Evolutionary conservation across 1,140 invertebrate species (phyloP).

Genomic region (Drosophila paulistorum): DNA sequence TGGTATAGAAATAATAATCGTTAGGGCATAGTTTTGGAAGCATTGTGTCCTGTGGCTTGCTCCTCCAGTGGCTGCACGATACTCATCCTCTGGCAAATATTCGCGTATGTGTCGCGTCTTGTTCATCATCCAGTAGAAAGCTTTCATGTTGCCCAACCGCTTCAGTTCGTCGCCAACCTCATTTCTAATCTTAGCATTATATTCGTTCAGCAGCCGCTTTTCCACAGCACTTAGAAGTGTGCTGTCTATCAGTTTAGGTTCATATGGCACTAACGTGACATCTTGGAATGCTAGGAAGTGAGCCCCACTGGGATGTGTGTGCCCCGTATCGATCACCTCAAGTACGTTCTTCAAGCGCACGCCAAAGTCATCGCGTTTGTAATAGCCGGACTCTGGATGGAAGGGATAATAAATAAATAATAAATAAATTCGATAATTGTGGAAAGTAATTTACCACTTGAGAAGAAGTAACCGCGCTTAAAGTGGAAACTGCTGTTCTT

Average conservation of each 20-base stretch:
- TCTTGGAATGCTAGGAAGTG: conserved; percentile 90
- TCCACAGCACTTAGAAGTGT: conserved; percentile 89
- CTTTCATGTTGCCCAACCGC: conserved; percentile 86
- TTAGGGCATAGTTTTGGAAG: conserved; percentile 22
- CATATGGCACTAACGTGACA: conserved; percentile 95
- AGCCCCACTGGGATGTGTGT: conserved; percentile 83
- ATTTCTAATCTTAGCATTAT: conserved; percentile 88
- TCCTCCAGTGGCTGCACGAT: conserved; percentile 58
- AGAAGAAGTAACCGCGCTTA: conserved; percentile 93
- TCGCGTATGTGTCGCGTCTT: conserved; percentile 89
- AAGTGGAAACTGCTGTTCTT: conserved; percentile 85
- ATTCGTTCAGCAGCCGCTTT: conserved; percentile 91
- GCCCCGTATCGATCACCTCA: conserved; percentile 88
- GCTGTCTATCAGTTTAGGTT: conserved; percentile 93
- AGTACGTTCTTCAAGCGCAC: conserved; percentile 96
- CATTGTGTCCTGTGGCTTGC: not conserved
- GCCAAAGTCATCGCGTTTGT: conserved; percentile 93
- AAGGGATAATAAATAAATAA: not conserved
- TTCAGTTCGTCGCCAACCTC: conserved; percentile 89
- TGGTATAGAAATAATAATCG: conserved; percentile 25
- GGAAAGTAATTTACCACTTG: conserved; percentile 87
- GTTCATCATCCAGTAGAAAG: conserved; percentile 91
- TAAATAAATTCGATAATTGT: not conserved
- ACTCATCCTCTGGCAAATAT: conserved; percentile 78
- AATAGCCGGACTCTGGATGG: conserved; percentile 89